These are phyloP conservation scores for Eumeta japonica DNA, from an alignment of 1,140 invertebrate species.

Conservation along the genomic window DNA sequence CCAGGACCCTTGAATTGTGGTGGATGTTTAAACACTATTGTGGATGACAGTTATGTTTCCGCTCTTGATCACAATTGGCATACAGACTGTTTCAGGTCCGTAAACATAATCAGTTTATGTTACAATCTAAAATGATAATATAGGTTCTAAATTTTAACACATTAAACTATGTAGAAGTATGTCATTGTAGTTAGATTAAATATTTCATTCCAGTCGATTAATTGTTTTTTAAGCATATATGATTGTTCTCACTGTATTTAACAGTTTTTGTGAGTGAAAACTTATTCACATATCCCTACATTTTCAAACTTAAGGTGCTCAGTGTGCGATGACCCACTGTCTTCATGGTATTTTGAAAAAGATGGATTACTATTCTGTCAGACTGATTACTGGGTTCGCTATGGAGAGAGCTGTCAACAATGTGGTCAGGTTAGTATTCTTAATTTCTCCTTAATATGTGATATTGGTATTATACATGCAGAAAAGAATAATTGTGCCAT, in stretches of 20 bases:
- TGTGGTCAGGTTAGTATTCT: conserved; percentile 69
- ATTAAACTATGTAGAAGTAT: no score
- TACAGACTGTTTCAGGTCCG: conserved; percentile 80
- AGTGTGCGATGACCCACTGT: conserved; percentile 78
- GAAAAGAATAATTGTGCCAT: no score
- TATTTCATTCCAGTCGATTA: not conserved
- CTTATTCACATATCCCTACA: not conserved
- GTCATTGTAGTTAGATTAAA: conserved; percentile 6
- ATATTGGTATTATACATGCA: no score
- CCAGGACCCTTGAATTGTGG: conserved; percentile 59
- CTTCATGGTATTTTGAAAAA: conserved; percentile 92
- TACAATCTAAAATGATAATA: no score
- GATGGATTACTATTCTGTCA: conserved; percentile 86
- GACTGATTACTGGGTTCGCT: conserved; percentile 85
- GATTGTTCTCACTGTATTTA: not conserved
- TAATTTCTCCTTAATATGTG: not conserved
- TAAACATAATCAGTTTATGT: no score
- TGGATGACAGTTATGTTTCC: conserved; percentile 74
- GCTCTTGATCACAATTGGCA: conserved; percentile 84
- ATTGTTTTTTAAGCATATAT: conserved; percentile 3
- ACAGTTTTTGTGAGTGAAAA: not conserved
- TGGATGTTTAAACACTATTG: conserved; percentile 72
- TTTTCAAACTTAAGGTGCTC: conserved; percentile 69
- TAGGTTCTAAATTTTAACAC: no score
- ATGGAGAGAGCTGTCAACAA: conserved; percentile 84